A percentile compares a stretch with the other conserved stretches of the same genome.
phyloP scores from a whole-genome alignment of 2,797 vertebrate species.

The Peromyscus aztecus region DNA sequence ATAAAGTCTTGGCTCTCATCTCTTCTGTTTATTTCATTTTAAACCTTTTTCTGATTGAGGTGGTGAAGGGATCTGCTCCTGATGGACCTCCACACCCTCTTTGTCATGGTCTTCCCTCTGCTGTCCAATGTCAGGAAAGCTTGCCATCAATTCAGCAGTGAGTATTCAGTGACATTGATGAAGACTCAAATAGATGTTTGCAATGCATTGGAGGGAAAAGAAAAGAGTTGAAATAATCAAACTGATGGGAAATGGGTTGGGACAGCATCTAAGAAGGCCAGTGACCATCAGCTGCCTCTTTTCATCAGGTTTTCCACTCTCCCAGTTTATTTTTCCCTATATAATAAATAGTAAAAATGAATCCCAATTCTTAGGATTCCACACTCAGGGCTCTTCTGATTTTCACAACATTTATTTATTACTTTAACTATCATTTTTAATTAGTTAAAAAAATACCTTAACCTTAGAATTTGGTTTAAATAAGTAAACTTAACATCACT shows the following conservation, averaged over 20 bases:
- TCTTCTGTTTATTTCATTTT: not conserved
- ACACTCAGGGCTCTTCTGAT: not conserved
- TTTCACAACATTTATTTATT: slow-evolving; percentile 36
- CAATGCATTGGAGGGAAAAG: slow-evolving; percentile 34
- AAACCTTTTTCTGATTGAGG: not conserved
- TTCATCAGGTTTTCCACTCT: not conserved
- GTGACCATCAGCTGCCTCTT: not conserved
- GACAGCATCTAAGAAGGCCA: not conserved
- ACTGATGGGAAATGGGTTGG: not conserved
- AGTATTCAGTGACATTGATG: not conserved
- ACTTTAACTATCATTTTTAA: not conserved
- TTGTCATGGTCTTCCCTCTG: not conserved
- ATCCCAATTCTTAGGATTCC: not conserved
- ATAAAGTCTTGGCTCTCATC: not conserved
- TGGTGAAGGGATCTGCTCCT: not conserved
- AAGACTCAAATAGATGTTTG: not conserved
- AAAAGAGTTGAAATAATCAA: slow-evolving; percentile 45
- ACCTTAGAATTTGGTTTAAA: slow-evolving; percentile 7
- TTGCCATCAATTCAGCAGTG: not conserved
- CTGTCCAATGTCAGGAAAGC: not conserved
- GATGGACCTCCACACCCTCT: not conserved
- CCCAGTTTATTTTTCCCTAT: not conserved
- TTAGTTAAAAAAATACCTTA: not conserved
- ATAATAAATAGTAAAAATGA: slow-evolving; percentile 4
- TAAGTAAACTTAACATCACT: slow-evolving; percentile 34